Conservation (phyloP, 2,888 invertebrate genomes). For the Stictocephala bisonia region DNA sequence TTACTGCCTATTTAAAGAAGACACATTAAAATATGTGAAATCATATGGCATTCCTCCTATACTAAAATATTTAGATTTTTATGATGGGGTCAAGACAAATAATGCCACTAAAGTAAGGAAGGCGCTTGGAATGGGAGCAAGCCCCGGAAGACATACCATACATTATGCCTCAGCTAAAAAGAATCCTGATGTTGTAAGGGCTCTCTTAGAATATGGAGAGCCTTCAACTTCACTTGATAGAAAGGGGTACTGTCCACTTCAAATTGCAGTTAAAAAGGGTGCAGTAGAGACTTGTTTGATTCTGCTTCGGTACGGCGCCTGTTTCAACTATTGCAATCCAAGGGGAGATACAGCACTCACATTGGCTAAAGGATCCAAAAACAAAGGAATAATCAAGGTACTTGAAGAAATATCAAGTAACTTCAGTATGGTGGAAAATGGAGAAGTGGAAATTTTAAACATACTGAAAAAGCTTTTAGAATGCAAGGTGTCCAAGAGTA, state of each 20-base stretch:
- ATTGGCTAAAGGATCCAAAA: not conserved
- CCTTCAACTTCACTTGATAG: not conserved
- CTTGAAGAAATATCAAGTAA: not conserved
- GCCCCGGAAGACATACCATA: no score
- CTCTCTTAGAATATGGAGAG: slow-evolving; percentile 1
- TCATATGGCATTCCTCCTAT: no score
- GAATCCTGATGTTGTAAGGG: not conserved
- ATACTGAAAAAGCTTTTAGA: no score
- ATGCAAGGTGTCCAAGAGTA: not conserved
- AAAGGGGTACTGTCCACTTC: not conserved
- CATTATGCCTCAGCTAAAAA: not conserved
- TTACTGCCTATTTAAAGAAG: no score
- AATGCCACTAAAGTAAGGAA: no score
- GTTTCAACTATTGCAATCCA: not conserved
- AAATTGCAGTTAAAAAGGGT: not conserved
- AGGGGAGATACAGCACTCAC: not conserved
- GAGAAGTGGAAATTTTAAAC: not conserved
- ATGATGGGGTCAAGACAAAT: no score
- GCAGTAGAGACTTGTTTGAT: not conserved
- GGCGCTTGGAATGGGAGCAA: no score
- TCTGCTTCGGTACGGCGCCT: slow-evolving; percentile 3
- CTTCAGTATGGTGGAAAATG: not conserved
- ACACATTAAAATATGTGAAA: no score
- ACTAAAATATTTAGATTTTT: no score
- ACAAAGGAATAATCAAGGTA: not conserved